Conservation (phyloP, 2,113 vertebrate genomes). For the Eulemur macaco region DNA sequence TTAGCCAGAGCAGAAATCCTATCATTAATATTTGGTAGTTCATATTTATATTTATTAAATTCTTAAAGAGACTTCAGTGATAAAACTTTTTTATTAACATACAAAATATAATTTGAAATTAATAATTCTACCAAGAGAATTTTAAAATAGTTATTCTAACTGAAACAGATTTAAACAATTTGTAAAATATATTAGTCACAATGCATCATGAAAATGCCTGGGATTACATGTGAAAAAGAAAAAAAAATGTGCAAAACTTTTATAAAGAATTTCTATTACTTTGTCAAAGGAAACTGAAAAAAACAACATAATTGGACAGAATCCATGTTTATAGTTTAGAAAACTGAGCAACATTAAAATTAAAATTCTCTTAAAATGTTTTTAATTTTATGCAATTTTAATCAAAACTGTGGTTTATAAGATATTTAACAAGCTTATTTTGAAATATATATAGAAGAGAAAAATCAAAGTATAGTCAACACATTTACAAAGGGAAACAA, state of each 20-base stretch:
- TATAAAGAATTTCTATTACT: neutral
- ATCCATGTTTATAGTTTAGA: neutral
- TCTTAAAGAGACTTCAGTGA: neutral
- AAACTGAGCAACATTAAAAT: neutral
- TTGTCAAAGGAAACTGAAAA: neutral
- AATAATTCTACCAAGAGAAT: neutral
- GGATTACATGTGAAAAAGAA: neutral
- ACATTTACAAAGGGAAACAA: neutral
- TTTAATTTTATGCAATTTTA: neutral
- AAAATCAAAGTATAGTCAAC: neutral
- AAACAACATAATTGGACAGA: neutral
- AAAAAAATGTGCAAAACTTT: neutral
- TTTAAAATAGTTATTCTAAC: neutral
- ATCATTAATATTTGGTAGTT: neutral
- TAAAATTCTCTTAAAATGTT: neutral
- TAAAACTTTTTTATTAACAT: neutral
- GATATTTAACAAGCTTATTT: neutral
- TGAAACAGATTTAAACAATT: neutral
- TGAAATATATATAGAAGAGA: neutral
- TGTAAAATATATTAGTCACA: neutral
- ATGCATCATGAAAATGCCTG: neutral
- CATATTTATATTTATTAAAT: neutral
- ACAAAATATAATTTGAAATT: neutral
- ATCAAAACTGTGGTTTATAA: neutral
- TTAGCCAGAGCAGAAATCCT: neutral